Evolutionary conservation across 2,797 vertebrate genomes (phyloP).

Genomic region (Echeneis naucrates): DNA sequence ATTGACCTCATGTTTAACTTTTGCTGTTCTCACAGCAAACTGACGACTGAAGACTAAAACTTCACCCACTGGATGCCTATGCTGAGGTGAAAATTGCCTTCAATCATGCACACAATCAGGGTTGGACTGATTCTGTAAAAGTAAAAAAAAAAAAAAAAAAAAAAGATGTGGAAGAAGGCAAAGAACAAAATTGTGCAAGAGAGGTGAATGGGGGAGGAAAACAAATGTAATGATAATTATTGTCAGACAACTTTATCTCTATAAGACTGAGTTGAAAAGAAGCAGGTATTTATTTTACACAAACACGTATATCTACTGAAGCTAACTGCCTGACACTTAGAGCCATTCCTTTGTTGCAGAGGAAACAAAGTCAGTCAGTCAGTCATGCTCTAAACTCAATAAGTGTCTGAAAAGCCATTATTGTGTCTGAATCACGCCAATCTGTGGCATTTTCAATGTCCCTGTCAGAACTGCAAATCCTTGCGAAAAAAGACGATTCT

Average conservation of each 20-base stretch:
- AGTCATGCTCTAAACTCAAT: slow-evolving; percentile 34
- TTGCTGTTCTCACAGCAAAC: neutral
- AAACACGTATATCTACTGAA: neutral
- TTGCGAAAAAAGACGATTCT: slow-evolving; percentile 29
- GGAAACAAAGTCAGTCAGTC: slow-evolving; percentile 30
- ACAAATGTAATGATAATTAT: slow-evolving; percentile 6
- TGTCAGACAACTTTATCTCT: neutral
- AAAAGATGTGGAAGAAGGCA: neutral
- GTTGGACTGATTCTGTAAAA: slow-evolving; percentile 18
- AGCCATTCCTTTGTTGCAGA: slow-evolving; percentile 16
- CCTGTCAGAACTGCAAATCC: slow-evolving; percentile 14
- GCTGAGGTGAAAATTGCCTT: slow-evolving; percentile 20
- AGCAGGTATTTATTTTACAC: neutral
- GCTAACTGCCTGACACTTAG: slow-evolving; percentile 9
- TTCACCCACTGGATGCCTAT: neutral
- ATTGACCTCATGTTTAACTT: neutral
- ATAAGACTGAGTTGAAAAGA: neutral
- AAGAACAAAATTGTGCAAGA: neutral
- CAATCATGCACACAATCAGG: slow-evolving; percentile 10
- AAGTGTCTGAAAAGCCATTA: slow-evolving; percentile 31
- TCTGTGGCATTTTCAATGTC: slow-evolving; percentile 18
- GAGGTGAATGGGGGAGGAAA: neutral
- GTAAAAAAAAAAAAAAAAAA: neutral
- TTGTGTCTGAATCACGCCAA: slow-evolving; percentile 47
- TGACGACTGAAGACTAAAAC: neutral